A percentile compares a stretch with the other conserved stretches of the same genome.
phyloP scores from a whole-genome alignment of 2,888 invertebrate species.

The Brenthis daphne region DNA sequence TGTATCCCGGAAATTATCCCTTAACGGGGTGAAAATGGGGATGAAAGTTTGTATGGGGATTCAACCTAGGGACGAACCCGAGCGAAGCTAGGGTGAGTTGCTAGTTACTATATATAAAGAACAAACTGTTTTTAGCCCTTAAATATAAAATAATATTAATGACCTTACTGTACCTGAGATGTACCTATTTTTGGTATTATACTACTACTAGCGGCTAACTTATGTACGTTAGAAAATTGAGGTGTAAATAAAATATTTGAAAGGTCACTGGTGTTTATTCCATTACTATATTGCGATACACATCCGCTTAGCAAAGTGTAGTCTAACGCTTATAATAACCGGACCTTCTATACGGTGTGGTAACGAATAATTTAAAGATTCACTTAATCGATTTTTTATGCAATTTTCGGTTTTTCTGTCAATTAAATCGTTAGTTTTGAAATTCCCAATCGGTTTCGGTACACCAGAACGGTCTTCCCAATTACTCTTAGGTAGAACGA shows the following conservation, averaged over 20 bases:
- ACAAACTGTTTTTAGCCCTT: too few relatives aligned
- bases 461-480: conserved; percentile 21
- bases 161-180: too few relatives aligned
- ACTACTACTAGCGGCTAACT: too few relatives aligned
- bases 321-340: neutral
- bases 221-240: too few relatives aligned
- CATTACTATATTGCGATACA: conserved; percentile 18
- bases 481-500: conserved; percentile 15
- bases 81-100: too few relatives aligned
- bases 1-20: too few relatives aligned
- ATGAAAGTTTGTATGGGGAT: too few relatives aligned
- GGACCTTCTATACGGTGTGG: conserved; percentile 1
- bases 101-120: too few relatives aligned
- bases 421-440: conserved; percentile 6
- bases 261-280: conserved; percentile 1
- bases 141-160: too few relatives aligned
- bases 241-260: neutral
- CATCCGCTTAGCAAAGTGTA: conserved; percentile 7
- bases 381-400: conserved; percentile 21
- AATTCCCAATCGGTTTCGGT: conserved; percentile 17
- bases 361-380: conserved; percentile 13
- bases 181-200: too few relatives aligned
- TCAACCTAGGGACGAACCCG: too few relatives aligned
- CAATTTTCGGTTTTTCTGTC: conserved; percentile 16
- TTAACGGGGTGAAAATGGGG: too few relatives aligned